Conservation (phyloP, 2,113 vertebrate species). For the Ciconia boyciana region DNA sequence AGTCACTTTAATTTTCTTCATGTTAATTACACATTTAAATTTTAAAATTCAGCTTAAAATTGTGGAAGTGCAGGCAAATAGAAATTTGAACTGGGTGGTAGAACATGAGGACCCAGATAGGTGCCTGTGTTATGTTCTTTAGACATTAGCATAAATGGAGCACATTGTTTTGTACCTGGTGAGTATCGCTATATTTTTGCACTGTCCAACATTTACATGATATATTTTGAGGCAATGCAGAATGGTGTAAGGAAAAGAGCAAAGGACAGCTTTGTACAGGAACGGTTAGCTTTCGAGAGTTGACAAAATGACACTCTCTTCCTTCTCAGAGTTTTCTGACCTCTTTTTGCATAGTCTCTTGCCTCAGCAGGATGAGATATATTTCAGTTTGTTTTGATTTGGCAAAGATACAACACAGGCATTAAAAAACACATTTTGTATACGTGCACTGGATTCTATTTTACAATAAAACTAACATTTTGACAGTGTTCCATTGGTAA, state of each 20-base stretch:
- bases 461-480: neutral
- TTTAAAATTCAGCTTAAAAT: neutral
- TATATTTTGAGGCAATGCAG: neutral
- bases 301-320: neutral
- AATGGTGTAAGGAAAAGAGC: neutral
- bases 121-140: neutral
- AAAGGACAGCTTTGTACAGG: neutral
- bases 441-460: neutral
- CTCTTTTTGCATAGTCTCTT: neutral
- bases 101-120: neutral
- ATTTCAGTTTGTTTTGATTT: conserved; percentile 4
- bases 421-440: neutral
- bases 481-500: neutral
- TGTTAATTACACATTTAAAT: neutral
- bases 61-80: neutral
- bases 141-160: neutral
- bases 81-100: neutral
- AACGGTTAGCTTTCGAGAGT: neutral
- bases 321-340: neutral
- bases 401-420: neutral
- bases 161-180: neutral
- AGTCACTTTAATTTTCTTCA: neutral
- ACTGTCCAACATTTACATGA: neutral
- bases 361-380: neutral
- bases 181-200: neutral